Conservation (phyloP, 1,140 invertebrate genomes). For the Sminthurides bifidus region DNA sequence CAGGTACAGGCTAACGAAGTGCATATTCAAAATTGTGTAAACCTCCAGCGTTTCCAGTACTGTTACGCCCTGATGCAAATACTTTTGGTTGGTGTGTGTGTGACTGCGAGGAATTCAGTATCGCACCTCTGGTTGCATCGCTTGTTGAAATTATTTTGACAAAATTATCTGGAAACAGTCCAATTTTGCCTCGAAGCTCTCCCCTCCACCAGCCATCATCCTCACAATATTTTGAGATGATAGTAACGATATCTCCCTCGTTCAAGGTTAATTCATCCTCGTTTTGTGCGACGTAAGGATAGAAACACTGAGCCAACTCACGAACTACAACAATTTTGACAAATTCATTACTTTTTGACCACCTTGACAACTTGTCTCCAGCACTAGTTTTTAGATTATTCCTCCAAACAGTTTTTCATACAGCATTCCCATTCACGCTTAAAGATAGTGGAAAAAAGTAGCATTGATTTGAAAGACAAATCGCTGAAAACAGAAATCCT, state of each 20-base stretch:
- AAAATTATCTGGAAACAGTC: conserved; percentile 96
- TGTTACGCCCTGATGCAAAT: conserved; percentile 19
- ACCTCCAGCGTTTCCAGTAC: conserved; percentile 4
- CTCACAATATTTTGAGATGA: conserved; percentile 73
- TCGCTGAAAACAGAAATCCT: too few relatives aligned
- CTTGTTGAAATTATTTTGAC: conserved; percentile 50
- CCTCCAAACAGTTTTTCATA: too few relatives aligned
- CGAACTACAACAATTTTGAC: conserved; percentile 43
- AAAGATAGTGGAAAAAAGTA: too few relatives aligned
- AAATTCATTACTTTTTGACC: too few relatives aligned
- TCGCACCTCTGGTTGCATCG: not conserved
- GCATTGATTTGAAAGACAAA: too few relatives aligned
- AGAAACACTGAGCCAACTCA: conserved; percentile 73
- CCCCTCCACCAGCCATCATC: conserved; percentile 84
- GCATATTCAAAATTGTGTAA: not conserved
- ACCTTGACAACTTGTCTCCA: too few relatives aligned
- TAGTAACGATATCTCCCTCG: conserved; percentile 78
- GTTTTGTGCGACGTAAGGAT: conserved; percentile 78
- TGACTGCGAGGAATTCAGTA: not conserved
- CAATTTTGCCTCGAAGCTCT: conserved; percentile 73
- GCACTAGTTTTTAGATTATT: too few relatives aligned
- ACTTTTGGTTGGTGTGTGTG: conserved; percentile 11
- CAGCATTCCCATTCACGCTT: too few relatives aligned
- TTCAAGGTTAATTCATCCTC: conserved; percentile 82
- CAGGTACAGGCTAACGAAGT: too few relatives aligned